phyloP scores from a whole-genome alignment of 1,140 invertebrate genomes.

The Eurosta solidaginis region DNA sequence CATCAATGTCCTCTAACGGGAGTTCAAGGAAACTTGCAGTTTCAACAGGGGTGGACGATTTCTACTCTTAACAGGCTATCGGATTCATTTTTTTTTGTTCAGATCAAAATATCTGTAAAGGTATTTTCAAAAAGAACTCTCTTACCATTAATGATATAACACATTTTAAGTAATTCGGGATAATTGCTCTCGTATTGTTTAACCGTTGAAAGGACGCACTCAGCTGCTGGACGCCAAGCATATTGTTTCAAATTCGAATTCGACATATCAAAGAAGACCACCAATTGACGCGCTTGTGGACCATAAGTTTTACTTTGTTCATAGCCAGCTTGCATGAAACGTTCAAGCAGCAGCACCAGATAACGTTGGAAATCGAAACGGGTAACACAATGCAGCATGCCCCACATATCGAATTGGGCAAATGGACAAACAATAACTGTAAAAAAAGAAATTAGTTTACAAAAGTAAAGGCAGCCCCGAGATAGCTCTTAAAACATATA shows the following conservation, averaged over 20 bases:
- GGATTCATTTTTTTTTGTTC: no score
- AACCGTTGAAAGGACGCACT: slow-evolving; percentile 77
- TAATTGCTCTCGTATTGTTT: slow-evolving; percentile 88
- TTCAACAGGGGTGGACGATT: no score
- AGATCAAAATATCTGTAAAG: neutral
- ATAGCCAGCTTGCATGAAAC: slow-evolving; percentile 65
- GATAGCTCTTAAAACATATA: no score
- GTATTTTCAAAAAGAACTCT: neutral
- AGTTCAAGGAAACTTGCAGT: no score
- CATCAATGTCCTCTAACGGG: no score
- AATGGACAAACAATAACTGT: slow-evolving; percentile 75
- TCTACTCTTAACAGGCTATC: no score
- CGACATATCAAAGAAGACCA: slow-evolving; percentile 85
- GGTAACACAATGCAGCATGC: slow-evolving; percentile 76
- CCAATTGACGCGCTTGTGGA: slow-evolving; percentile 66
- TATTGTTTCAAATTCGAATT: slow-evolving; percentile 81
- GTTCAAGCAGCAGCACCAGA: slow-evolving; percentile 69
- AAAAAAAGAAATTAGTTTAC: no score
- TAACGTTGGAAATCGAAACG: slow-evolving; percentile 74
- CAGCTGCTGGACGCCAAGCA: slow-evolving; percentile 87
- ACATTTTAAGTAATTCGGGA: slow-evolving; percentile 83
- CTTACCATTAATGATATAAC: slow-evolving; percentile 83
- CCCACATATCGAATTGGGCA: slow-evolving; percentile 75
- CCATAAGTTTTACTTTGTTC: slow-evolving; percentile 68
- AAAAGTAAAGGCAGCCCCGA: no score